Evolutionary conservation across 2,113 vertebrate species (phyloP).

Genomic region (Euleptes europaea): DNA sequence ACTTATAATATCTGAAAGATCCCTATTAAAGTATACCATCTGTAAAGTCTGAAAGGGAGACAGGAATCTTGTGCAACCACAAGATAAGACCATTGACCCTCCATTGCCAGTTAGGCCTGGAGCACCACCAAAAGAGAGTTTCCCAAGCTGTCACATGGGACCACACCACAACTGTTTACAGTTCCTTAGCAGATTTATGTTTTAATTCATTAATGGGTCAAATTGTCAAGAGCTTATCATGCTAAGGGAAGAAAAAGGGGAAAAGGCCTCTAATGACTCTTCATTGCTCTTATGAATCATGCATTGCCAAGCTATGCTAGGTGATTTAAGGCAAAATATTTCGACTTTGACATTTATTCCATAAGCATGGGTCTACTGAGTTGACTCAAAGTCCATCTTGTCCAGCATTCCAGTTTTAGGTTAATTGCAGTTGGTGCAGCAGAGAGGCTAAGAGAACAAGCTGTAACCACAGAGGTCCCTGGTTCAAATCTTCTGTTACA

Average conservation of each 20-base stretch:
- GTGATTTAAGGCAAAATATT: neutral
- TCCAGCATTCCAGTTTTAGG: neutral
- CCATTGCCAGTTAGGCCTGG: constrained; percentile 55
- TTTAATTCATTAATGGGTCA: constrained; percentile 47
- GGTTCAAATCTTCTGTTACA: too few species aligned
- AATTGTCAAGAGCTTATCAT: constrained; percentile 51
- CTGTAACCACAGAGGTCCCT: too few species aligned
- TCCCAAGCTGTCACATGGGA: constrained; percentile 64
- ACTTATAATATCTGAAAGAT: constrained; percentile 45
- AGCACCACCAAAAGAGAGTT: constrained; percentile 68
- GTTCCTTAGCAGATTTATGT: constrained; percentile 60
- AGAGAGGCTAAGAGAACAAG: too few species aligned
- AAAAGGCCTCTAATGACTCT: constrained; percentile 7
- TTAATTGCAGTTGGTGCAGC: neutral
- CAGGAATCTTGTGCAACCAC: constrained; percentile 50
- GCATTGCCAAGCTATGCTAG: neutral
- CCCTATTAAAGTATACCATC: neutral
- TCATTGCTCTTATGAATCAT: neutral
- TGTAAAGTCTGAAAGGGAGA: constrained; percentile 3
- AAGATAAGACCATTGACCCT: constrained; percentile 64
- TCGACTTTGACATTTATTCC: neutral
- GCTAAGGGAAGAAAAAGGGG: constrained; percentile 31
- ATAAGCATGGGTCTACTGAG: neutral
- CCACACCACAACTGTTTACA: constrained; percentile 56
- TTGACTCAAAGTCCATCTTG: neutral